Conservation (phyloP, 2,113 vertebrate species). For the Anser cygnoides region DNA sequence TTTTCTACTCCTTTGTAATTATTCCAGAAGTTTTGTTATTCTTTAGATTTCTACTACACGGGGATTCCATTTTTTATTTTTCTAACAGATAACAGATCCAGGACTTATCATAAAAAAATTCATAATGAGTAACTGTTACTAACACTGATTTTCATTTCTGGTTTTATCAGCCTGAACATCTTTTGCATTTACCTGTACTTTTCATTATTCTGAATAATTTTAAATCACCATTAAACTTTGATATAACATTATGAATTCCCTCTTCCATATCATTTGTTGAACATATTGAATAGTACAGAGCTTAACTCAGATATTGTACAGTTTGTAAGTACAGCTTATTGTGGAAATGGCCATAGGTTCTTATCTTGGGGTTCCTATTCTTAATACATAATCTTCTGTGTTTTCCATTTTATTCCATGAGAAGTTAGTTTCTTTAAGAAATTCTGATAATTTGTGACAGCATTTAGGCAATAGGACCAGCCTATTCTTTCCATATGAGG, state of each 20-base stretch:
- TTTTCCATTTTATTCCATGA: neutral
- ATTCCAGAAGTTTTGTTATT: neutral
- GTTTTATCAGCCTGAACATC: neutral
- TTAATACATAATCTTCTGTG: neutral
- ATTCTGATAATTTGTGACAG: neutral
- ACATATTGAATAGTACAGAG: neutral
- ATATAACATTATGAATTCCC: neutral
- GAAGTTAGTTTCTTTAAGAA: neutral
- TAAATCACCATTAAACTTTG: neutral
- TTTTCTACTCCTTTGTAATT: neutral
- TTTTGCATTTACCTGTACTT: neutral
- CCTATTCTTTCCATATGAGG: neutral
- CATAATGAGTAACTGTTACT: neutral
- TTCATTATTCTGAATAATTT: neutral
- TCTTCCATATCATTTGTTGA: neutral
- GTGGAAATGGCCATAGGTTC: neutral
- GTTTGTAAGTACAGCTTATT: neutral
- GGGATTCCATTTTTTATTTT: neutral
- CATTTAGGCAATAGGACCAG: neutral
- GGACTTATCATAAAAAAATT: neutral
- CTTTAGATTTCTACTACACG: neutral
- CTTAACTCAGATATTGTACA: neutral
- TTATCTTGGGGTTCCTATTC: neutral
- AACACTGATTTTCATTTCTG: fast-evolving
- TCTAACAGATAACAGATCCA: neutral